Conservation (phyloP, 2,113 vertebrate genomes). For the Sprattus sprattus region DNA sequence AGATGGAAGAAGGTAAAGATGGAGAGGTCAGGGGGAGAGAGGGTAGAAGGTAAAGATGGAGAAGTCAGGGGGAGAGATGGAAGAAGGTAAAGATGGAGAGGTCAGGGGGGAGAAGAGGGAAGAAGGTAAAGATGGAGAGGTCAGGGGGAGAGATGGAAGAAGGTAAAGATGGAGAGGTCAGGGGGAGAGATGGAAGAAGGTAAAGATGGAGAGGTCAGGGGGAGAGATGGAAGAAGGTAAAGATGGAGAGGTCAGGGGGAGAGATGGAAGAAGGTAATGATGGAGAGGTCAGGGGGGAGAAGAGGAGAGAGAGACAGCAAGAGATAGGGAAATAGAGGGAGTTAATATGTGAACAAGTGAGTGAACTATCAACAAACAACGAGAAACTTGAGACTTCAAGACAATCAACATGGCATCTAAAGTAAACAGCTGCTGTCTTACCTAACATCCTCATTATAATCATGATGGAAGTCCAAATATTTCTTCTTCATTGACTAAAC, state of each 20-base stretch:
- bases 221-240: not conserved
- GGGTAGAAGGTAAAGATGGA: not conserved
- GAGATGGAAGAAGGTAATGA: not conserved
- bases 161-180: not conserved
- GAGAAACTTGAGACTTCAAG: too few species aligned
- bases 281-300: not conserved
- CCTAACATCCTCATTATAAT: too few species aligned
- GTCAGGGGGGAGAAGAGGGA: not conserved
- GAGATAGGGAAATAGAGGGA: not conserved
- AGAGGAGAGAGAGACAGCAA: too few species aligned
- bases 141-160: not conserved
- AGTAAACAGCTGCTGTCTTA: too few species aligned
- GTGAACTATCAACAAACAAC: too few species aligned
- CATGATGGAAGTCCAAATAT: too few species aligned
- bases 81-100: not conserved
- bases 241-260: not conserved
- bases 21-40: not conserved
- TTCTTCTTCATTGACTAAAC: too few species aligned
- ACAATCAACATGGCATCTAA: too few species aligned
- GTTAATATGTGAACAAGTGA: not conserved
- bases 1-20: not conserved
- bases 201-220: not conserved
- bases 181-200: not conserved
- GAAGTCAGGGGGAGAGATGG: not conserved
- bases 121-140: not conserved